These are phyloP conservation scores for Drosophila hydei DNA, from an alignment of 1,140 invertebrate species.

Conservation along the genomic window DNA sequence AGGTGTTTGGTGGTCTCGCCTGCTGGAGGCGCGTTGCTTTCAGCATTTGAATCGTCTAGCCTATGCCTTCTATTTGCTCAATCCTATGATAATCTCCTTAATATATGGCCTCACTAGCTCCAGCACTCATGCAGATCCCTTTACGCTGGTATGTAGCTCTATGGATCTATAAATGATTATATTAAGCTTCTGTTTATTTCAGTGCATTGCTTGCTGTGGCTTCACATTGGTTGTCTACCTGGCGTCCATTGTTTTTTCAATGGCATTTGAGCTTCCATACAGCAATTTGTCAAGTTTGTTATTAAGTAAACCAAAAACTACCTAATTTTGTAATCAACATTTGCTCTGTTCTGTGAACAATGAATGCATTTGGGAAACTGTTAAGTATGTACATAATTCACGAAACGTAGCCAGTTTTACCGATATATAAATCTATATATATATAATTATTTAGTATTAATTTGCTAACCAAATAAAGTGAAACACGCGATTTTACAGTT, in stretches of 20 bases:
- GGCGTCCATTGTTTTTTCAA: constrained; percentile 69
- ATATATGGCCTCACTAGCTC: constrained; percentile 66
- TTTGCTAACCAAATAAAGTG: constrained; percentile 22
- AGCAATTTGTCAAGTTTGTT: constrained; percentile 75
- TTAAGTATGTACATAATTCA: constrained; percentile 31
- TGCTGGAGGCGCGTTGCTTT: constrained; percentile 71
- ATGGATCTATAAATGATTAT: neutral
- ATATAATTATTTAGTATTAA: constrained; percentile 34
- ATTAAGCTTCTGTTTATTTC: constrained; percentile 22
- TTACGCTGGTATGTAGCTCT: constrained; percentile 66
- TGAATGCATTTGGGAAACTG: constrained; percentile 33
- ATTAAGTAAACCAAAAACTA: constrained; percentile 55
- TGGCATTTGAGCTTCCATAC: constrained; percentile 81
- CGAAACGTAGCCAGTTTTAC: constrained; percentile 35
- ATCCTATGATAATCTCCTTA: constrained; percentile 76
- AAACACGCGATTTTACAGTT: constrained; percentile 17
- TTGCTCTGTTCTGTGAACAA: constrained; percentile 34
- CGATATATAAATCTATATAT: constrained; percentile 3
- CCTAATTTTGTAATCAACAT: constrained; percentile 62
- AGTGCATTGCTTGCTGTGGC: constrained; percentile 69
- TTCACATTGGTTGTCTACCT: constrained; percentile 77
- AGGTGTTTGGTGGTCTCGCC: constrained; percentile 75
- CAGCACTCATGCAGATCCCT: constrained; percentile 74
- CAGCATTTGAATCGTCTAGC: constrained; percentile 80
- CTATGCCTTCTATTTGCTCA: constrained; percentile 80